Percentiles rank a stretch among this genome's conserved stretches.
These are phyloP conservation scores for Ptychoptera albimana DNA, from an alignment of 2,888 invertebrate species.

Conservation along the genomic window DNA sequence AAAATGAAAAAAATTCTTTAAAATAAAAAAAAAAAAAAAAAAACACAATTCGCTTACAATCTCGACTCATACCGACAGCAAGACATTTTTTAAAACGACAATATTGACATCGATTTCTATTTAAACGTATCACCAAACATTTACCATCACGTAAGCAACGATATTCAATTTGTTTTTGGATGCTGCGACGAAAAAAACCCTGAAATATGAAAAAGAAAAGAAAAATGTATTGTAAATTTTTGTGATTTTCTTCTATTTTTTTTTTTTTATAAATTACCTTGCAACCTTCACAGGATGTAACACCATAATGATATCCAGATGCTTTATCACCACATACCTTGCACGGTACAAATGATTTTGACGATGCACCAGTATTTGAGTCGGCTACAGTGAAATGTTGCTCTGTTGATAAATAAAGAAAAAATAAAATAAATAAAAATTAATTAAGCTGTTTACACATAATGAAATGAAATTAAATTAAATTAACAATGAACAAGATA, in stretches of 20 bases:
- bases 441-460: background rate
- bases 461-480: too few species aligned
- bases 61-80: slow-evolving; percentile 91
- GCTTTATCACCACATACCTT: slow-evolving; percentile 95
- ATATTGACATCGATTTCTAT: slow-evolving; percentile 89
- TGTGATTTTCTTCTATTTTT: background rate
- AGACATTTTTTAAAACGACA: slow-evolving; percentile 95
- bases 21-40: background rate
- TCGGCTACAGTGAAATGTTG: slow-evolving; percentile 62
- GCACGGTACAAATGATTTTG: slow-evolving; percentile 77
- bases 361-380: slow-evolving; percentile 58
- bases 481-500: too few species aligned
- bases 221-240: background rate
- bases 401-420: slow-evolving; percentile 32
- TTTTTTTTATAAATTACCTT: slow-evolving; percentile 48
- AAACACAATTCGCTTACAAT: slow-evolving; percentile 57
- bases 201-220: slow-evolving; percentile 29
- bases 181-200: slow-evolving; percentile 92
- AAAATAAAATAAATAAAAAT: background rate
- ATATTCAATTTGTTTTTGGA: slow-evolving; percentile 94
- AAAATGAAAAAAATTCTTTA: background rate
- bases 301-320: slow-evolving; percentile 87
- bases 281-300: slow-evolving; percentile 95
- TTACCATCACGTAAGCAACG: slow-evolving; percentile 86
- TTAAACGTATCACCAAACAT: slow-evolving; percentile 83